Conservation (phyloP, 2,797 vertebrate species). For the Crocidura indochinensis region DNA sequence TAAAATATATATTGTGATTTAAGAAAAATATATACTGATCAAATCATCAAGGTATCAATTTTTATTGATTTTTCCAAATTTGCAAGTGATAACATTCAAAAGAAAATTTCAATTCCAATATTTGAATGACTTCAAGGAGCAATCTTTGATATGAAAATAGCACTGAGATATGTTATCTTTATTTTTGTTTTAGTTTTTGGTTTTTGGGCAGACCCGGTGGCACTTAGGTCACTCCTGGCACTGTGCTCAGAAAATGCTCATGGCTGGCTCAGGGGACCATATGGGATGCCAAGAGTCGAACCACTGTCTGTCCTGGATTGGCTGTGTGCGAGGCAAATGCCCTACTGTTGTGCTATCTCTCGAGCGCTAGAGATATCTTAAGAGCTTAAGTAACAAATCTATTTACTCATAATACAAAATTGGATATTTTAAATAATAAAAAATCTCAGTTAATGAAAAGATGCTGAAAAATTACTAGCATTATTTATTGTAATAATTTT, state of each 20-base stretch:
- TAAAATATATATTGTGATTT: slow-evolving; percentile 26
- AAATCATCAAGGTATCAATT: background rate
- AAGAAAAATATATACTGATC: background rate
- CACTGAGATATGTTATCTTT: background rate
- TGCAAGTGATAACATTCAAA: slow-evolving; percentile 48
- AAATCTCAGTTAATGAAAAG: slow-evolving; percentile 38
- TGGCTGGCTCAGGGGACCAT: no score
- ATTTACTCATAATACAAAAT: background rate
- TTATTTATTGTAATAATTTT: slow-evolving; percentile 66
- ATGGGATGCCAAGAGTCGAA: no score
- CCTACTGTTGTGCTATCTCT: no score
- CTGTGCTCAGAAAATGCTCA: no score
- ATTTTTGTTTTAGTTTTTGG: no score
- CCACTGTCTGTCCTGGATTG: no score
- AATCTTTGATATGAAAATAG: slow-evolving; percentile 1
- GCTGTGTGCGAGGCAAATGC: no score
- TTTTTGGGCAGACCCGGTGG: no score
- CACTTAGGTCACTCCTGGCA: no score
- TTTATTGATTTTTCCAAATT: slow-evolving; percentile 20
- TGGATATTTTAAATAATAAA: background rate
- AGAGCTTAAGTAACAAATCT: background rate
- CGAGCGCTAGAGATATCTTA: no score
- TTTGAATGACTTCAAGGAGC: slow-evolving; percentile 14
- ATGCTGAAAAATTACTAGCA: slow-evolving; percentile 1
- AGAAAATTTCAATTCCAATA: slow-evolving; percentile 13